Base-by-base conservation (phyloP, 2,113 vertebrate genomes). In the Athene noctua region DNA sequence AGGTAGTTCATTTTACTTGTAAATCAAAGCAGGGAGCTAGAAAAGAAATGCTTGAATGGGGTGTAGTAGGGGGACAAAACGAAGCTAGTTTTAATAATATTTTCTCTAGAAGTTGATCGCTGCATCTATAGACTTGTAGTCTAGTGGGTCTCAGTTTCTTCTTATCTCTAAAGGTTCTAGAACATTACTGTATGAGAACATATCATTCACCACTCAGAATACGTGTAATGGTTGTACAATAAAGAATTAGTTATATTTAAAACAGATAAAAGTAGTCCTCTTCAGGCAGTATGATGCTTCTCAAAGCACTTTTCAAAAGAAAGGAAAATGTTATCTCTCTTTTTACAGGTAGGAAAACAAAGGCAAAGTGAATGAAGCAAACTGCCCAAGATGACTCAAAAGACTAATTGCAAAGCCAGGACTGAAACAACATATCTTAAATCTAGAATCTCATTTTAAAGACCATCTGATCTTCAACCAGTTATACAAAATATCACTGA, bases 21-120 rank as follows among this genome's bases (percentile, higher is more conserved):
- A n/a, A 80, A 16, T 72, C 32, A 94, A 80, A 92, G 32, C 17
- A 79, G 32, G 32, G 29, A 75, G 32, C 4, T 68, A 27, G 44
- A 84, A 68, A 83, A 80, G 2, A 52, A 51, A 42, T 67, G 9
- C 1, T 72, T 27, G 20, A 42, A 57, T 18, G 22, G 13, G 6
- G 2, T 16, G 10, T 26, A 9, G 7, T 6, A 1, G 3, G 9
- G 17, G 4, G 3, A 18, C 4, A 66, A 79, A 73, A 55, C 2
- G 73, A 70, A 92, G 11, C 7, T 62, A 8, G 54, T 66, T 77
- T 83, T 34, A 54, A 62, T 79, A 27, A 46, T 36, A 42, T 5
- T 38, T 83, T 52, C 34, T 78, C 44, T 27, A 73, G 27, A 11
- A 5, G 8, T 17, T 40, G 13, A 27, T 73, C 30, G 80, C 34